Percentiles rank a stretch among this genome's conserved stretches.
phyloP scores from a whole-genome alignment of 2,888 invertebrate species.

The Idaea straminata region DNA sequence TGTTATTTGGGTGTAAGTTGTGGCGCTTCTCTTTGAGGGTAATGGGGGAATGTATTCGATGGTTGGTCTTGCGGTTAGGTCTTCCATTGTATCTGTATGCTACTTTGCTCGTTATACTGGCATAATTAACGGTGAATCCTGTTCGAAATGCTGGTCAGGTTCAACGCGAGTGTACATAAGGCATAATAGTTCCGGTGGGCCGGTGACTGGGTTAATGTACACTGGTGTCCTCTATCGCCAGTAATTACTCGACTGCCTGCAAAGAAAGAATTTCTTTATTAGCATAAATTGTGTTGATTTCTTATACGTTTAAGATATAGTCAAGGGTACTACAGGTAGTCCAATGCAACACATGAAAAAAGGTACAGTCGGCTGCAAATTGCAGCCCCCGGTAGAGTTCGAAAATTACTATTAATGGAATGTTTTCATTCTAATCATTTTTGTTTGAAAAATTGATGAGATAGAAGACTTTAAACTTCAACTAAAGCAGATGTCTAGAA shows the following conservation, averaged over 20 bases:
- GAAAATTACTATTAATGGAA: too few species aligned
- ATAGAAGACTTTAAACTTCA: too few species aligned
- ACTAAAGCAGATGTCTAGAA: too few species aligned
- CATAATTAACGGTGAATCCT: slow-evolving; percentile 72
- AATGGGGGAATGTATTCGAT: slow-evolving; percentile 78
- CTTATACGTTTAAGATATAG: neutral
- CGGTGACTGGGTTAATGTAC: slow-evolving; percentile 69
- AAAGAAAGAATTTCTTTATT: slow-evolving; percentile 47
- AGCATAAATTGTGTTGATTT: slow-evolving; percentile 18
- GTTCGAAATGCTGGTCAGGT: slow-evolving; percentile 66
- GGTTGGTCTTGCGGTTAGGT: slow-evolving; percentile 68
- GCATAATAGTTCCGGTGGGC: slow-evolving; percentile 76
- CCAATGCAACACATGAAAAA: neutral
- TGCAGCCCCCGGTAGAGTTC: too few species aligned
- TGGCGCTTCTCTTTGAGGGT: slow-evolving; percentile 77
- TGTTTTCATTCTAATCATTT: too few species aligned
- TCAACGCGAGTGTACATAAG: slow-evolving; percentile 69
- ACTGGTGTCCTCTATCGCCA: slow-evolving; percentile 49
- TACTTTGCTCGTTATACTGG: slow-evolving; percentile 49
- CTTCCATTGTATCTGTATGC: slow-evolving; percentile 60
- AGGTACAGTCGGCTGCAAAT: too few species aligned
- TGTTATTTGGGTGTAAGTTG: slow-evolving; percentile 72
- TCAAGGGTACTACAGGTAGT: neutral
- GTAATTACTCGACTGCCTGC: slow-evolving; percentile 61
- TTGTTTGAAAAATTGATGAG: too few species aligned